These are phyloP conservation scores for Dendrolimus kikuchii DNA, from an alignment of 1,140 invertebrate genomes.

Conservation along the genomic window DNA sequence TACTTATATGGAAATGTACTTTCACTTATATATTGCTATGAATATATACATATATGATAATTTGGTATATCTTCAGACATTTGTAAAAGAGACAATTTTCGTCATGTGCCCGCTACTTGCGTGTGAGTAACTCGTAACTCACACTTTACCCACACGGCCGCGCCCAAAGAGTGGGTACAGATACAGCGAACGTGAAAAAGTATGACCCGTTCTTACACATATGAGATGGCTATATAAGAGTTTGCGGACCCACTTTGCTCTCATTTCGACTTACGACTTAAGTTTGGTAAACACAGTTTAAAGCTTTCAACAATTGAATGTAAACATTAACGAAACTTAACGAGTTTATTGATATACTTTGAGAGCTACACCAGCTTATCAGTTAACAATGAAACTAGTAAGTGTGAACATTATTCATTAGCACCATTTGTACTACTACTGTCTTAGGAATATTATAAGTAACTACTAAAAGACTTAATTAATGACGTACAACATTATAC, in stretches of 20 bases:
- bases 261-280: conserved; percentile 62
- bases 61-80: no score
- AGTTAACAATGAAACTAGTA: conserved; percentile 37
- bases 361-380: no score
- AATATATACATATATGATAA: no score
- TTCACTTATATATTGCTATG: no score
- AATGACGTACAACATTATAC: no score
- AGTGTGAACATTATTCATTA: conserved; percentile 9
- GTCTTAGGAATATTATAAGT: no score
- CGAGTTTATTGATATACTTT: neutral
- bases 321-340: conserved; percentile 14
- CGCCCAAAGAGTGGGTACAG: conserved; percentile 37
- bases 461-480: no score
- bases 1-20: no score
- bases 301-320: conserved; percentile 25
- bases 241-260: conserved; percentile 62
- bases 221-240: conserved; percentile 68
- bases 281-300: conserved; percentile 59
- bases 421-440: no score
- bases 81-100: neutral
- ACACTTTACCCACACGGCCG: conserved; percentile 27
- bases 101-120: conserved; percentile 4
- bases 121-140: conserved; percentile 9
- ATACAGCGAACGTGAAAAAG: conserved; percentile 67
- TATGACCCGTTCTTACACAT: conserved; percentile 69